Evolutionary conservation across 2,797 vertebrate genomes (phyloP).

Genomic region (Scarus forsteni): DNA sequence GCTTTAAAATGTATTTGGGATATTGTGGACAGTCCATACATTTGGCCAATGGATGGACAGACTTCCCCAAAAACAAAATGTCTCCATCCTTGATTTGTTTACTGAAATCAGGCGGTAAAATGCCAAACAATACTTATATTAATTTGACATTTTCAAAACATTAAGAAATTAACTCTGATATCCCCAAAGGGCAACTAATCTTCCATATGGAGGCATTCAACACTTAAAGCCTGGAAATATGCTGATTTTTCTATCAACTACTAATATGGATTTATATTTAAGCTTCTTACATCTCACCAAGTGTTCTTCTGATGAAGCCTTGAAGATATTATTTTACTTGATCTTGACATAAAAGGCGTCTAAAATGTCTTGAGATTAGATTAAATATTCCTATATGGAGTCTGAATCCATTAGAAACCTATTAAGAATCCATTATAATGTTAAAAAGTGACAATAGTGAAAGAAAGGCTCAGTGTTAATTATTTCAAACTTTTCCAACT

Average conservation of each 20-base stretch:
- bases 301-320: too few relatives aligned
- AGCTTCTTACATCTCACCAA: neutral
- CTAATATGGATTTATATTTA: slow-evolving; percentile 1
- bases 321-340: neutral
- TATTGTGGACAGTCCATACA: too few relatives aligned
- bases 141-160: too few relatives aligned
- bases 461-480: neutral
- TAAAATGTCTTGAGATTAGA: neutral
- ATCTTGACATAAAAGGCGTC: neutral
- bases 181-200: too few relatives aligned
- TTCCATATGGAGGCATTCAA: neutral
- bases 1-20: too few relatives aligned
- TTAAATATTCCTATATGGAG: neutral
- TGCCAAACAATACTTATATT: too few relatives aligned
- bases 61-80: too few relatives aligned
- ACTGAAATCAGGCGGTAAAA: too few relatives aligned
- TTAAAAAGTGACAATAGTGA: neutral
- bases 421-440: neutral
- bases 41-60: too few relatives aligned
- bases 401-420: neutral
- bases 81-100: too few relatives aligned
- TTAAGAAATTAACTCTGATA: too few relatives aligned
- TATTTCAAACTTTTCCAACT: neutral
- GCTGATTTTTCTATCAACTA: neutral
- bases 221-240: neutral